phyloP scores from a whole-genome alignment of 2,797 vertebrate species.

The Decapterus maruadsi region DNA sequence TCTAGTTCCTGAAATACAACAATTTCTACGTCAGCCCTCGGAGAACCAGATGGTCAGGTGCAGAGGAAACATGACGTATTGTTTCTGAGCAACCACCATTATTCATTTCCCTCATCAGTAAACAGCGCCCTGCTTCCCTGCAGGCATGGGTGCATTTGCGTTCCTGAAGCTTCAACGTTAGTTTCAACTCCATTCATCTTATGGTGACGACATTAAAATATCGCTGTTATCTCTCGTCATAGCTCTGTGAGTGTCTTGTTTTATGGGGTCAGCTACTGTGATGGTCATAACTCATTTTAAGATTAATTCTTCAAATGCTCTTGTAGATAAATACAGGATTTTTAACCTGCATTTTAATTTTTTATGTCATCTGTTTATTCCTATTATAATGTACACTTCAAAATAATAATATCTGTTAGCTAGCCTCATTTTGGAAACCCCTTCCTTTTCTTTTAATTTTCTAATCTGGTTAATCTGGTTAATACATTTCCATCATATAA shows the following conservation, averaged over 20 bases:
- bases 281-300: not conserved
- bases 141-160: not conserved
- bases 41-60: slow-evolving; percentile 65
- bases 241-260: not conserved
- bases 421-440: not conserved
- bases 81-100: slow-evolving; percentile 5
- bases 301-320: not conserved
- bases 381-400: not conserved
- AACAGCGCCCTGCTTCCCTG: slow-evolving; percentile 2
- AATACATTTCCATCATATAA: slow-evolving; percentile 2
- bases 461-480: not conserved
- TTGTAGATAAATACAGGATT: not conserved
- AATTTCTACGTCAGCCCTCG: slow-evolving; percentile 19
- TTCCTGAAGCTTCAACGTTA: slow-evolving; percentile 8
- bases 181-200: not conserved
- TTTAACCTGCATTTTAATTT: not conserved
- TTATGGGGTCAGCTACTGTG: not conserved
- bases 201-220: not conserved
- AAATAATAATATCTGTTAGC: not conserved
- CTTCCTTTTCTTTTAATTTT: not conserved
- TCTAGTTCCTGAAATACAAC: slow-evolving; percentile 13
- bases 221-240: not conserved
- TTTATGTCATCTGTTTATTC: not conserved
- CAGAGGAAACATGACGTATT: slow-evolving; percentile 35
- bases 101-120: slow-evolving; percentile 3